A percentile compares a stretch with the other conserved stretches of the same genome.
phyloP scores from a whole-genome alignment of 2,113 vertebrate species.

The Amia ocellicauda region DNA sequence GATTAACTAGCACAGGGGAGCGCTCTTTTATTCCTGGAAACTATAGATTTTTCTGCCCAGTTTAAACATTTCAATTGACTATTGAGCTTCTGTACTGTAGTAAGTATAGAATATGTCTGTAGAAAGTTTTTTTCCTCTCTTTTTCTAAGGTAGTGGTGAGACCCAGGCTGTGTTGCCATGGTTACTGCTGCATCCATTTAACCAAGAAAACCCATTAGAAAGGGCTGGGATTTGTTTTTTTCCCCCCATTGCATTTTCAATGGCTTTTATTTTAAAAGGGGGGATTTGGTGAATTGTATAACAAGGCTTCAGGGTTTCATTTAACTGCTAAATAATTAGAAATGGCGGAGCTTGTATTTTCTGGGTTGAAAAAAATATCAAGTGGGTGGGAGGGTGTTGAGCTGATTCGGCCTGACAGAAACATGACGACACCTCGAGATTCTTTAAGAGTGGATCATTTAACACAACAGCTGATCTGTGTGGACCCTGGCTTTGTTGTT shows the following conservation, averaged over 20 bases:
- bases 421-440: no score
- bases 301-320: background rate
- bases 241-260: constrained; percentile 25
- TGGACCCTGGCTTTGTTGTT: no score
- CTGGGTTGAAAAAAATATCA: background rate
- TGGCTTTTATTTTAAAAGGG: constrained; percentile 7
- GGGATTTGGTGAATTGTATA: background rate
- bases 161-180: constrained; percentile 42
- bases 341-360: background rate
- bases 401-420: background rate
- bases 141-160: constrained; percentile 24
- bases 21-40: background rate
- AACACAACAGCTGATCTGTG: background rate
- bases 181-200: constrained; percentile 48
- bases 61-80: background rate
- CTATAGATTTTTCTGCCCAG: background rate
- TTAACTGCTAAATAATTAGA: constrained; percentile 7
- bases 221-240: constrained; percentile 30
- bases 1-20: no score
- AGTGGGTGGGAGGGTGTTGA: no score
- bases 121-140: background rate
- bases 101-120: constrained; percentile 1
- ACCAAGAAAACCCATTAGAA: constrained; percentile 33
- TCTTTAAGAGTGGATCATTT: no score
- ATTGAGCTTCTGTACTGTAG: constrained; percentile 1